Evolutionary conservation across 2,888 invertebrate genomes (phyloP), one percentile per base, ranked within the genome.

Genomic region (Ochropacha duplaris): DNA sequence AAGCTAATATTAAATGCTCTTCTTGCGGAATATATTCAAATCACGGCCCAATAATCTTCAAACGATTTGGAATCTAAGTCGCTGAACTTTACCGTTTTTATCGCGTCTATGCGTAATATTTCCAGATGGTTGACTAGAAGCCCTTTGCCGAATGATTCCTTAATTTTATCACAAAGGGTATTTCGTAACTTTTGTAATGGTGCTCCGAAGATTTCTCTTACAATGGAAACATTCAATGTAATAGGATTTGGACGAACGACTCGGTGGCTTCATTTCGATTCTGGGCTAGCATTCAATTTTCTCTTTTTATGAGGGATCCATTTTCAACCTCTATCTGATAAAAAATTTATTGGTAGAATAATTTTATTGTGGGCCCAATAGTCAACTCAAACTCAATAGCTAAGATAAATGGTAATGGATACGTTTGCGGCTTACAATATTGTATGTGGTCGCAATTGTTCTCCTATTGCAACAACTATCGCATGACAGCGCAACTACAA

Each of bases 401-500:
- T 9, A 9, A 44, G 44, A 44, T 44, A 19, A 16, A 16, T 44
- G 16, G 16, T 19, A 16, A 44, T 44, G 44, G 44, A 44, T 19
- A 19, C 31, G 31, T 31, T 19, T 44, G 44, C 12, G 31, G 31
- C 31, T 31, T 31, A 31, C 31, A 31, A 31, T 31, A 31, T 31
- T 49, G 26, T 19, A 22, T 54, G 34, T 49, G 50, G 59, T 50
- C 54, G 54, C 55, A 54, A 58, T 28, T 55, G 44, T 24, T 36
- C 57, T 62, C 54, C 64, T 68, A 68, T 72, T 74, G 71, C 73
- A 64, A 63, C 62, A 69, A 57, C 58, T 61, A 65, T 65, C 69
- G 75, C 75, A 77, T 70, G 70, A 67, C 67, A 57, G 65, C 66
- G 55, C 66, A 68, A 66, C 61, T 66, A 77, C 72, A 76, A 73